Evolutionary conservation across 2,888 invertebrate genomes (phyloP).

Genomic region (Cantharis flavilabris): DNA sequence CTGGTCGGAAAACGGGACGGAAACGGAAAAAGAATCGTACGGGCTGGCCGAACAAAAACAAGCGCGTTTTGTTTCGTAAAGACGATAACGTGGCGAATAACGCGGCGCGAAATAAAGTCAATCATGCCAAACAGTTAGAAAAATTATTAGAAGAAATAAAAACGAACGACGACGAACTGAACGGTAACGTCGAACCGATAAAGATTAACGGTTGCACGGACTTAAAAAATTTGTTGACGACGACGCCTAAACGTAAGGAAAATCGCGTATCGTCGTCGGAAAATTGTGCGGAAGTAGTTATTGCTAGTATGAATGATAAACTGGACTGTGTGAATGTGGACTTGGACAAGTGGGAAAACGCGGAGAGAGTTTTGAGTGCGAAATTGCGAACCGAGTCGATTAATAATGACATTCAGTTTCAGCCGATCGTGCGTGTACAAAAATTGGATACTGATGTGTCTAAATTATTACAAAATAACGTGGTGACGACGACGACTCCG

Average conservation of each 20-base stretch:
- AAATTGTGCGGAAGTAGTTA: slow-evolving; percentile 46
- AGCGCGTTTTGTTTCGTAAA: slow-evolving; percentile 34
- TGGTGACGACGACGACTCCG: slow-evolving; percentile 37
- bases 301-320: slow-evolving; percentile 35
- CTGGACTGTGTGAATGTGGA: slow-evolving; percentile 39
- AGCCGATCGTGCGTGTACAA: slow-evolving; percentile 70
- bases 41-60: slow-evolving; percentile 75
- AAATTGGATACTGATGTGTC: slow-evolving; percentile 60
- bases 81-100: slow-evolving; percentile 41
- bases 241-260: slow-evolving; percentile 16
- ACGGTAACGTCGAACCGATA: slow-evolving; percentile 16
- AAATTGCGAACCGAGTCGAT: slow-evolving; percentile 43
- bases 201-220: slow-evolving; percentile 16
- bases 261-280: slow-evolving; percentile 32
- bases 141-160: slow-evolving; percentile 28
- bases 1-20: slow-evolving; percentile 48
- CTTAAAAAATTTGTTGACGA: slow-evolving; percentile 17
- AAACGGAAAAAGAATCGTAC: slow-evolving; percentile 75
- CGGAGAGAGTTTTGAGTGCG: slow-evolving; percentile 46
- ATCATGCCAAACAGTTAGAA: slow-evolving; percentile 25
- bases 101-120: slow-evolving; percentile 39
- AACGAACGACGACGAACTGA: slow-evolving; percentile 18
- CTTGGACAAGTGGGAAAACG: slow-evolving; percentile 44
- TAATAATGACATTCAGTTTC: slow-evolving; percentile 57
- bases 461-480: slow-evolving; percentile 35